Evolutionary conservation across 2,113 vertebrate genomes (phyloP).

Genomic region (Cyanistes caeruleus): DNA sequence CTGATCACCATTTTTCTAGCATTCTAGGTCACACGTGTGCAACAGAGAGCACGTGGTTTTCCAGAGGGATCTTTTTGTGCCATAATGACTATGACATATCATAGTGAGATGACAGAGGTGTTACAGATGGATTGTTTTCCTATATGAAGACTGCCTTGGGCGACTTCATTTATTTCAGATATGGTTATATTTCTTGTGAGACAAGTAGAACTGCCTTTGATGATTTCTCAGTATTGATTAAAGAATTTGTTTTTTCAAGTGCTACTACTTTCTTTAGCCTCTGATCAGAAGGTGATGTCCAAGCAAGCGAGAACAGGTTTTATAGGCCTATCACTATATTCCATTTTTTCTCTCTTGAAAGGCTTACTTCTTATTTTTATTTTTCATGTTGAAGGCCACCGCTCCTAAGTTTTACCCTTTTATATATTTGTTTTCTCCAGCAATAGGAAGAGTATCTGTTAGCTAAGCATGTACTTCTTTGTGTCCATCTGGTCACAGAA

Average conservation of each 20-base stretch:
- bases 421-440: background rate
- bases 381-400: background rate
- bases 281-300: background rate
- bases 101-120: background rate
- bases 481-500: background rate
- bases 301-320: background rate
- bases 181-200: background rate
- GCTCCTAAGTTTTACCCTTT: background rate
- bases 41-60: background rate
- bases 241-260: background rate
- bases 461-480: background rate
- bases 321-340: background rate
- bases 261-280: background rate
- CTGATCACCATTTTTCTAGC: background rate
- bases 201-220: background rate
- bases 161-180: background rate
- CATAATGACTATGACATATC: background rate
- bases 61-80: background rate
- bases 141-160: background rate
- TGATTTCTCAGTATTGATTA: background rate
- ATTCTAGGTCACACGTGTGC: fast-evolving
- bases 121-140: background rate
- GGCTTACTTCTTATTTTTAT: background rate
- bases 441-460: background rate
- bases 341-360: background rate